Conservation (phyloP, 2,113 vertebrate genomes). For the Plectropomus leopardus region DNA sequence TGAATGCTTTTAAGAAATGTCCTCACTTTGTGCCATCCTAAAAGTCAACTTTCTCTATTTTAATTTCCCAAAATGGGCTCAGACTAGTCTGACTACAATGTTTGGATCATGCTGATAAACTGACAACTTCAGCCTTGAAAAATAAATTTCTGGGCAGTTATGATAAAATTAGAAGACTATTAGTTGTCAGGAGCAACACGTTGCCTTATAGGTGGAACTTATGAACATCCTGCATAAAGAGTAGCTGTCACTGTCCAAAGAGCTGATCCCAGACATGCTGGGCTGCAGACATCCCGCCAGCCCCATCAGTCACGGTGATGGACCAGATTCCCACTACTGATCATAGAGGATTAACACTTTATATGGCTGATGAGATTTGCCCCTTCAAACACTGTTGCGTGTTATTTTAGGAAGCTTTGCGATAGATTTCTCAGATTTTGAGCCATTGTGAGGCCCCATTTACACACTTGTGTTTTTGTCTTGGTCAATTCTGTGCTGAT, state of each 20-base stretch:
- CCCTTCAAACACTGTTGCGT: conserved; percentile 8
- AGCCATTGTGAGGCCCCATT: background rate
- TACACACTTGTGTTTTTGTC: background rate
- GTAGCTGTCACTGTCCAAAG: background rate
- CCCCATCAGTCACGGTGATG: background rate
- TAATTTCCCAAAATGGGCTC: background rate
- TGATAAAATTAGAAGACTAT: background rate
- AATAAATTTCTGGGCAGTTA: background rate
- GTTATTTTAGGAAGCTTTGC: conserved; percentile 5
- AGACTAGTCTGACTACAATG: too few relatives aligned
- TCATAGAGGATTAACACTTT: conserved; percentile 20
- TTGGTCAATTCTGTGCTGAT: background rate
- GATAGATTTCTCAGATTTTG: background rate
- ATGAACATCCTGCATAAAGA: background rate
- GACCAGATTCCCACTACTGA: background rate
- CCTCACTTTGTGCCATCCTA: background rate
- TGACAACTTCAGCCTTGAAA: too few relatives aligned
- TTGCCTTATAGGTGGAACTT: background rate
- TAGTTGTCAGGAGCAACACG: background rate
- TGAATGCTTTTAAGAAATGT: background rate
- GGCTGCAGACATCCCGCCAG: background rate
- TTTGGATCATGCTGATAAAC: too few relatives aligned
- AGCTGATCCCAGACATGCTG: background rate
- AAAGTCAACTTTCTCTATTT: background rate
- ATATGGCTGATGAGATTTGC: conserved; percentile 32